These are phyloP conservation scores for Mesoligia furuncula DNA, from an alignment of 2,888 invertebrate genomes.

Conservation along the genomic window DNA sequence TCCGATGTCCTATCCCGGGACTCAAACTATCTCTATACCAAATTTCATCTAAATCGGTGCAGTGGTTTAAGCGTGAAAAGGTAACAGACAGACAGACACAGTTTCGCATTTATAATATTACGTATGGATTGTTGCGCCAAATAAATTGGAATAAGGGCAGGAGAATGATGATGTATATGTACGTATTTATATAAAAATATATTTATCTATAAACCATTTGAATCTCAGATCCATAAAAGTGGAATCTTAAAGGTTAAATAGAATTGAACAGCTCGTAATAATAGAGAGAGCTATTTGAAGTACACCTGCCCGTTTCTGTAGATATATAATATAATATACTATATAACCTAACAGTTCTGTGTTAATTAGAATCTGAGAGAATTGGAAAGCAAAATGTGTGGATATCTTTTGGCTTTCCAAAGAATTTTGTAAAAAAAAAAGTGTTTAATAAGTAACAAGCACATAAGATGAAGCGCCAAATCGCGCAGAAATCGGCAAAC, in stretches of 20 bases:
- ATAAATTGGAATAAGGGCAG: too few relatives aligned
- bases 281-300: slow-evolving; percentile 1
- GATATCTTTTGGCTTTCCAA: not conserved
- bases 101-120: too few relatives aligned
- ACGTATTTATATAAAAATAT: not conserved
- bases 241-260: slow-evolving; percentile 25
- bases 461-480: not conserved
- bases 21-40: too few relatives aligned
- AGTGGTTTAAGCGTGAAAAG: too few relatives aligned
- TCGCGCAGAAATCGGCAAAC: too few relatives aligned
- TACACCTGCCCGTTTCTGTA: slow-evolving; percentile 35
- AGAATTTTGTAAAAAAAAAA: too few relatives aligned
- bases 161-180: too few relatives aligned
- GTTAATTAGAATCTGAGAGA: not conserved
- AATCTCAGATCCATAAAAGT: slow-evolving; percentile 20
- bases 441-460: not conserved
- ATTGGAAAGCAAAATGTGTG: slow-evolving; percentile 4
- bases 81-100: too few relatives aligned
- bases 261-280: slow-evolving; percentile 8
- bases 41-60: too few relatives aligned
- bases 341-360: not conserved
- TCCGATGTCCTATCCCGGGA: too few relatives aligned
- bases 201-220: not conserved
- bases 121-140: too few relatives aligned
- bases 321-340: too few relatives aligned